phyloP scores from a whole-genome alignment of 2,888 invertebrate species.

The Hermodice carunculata region DNA sequence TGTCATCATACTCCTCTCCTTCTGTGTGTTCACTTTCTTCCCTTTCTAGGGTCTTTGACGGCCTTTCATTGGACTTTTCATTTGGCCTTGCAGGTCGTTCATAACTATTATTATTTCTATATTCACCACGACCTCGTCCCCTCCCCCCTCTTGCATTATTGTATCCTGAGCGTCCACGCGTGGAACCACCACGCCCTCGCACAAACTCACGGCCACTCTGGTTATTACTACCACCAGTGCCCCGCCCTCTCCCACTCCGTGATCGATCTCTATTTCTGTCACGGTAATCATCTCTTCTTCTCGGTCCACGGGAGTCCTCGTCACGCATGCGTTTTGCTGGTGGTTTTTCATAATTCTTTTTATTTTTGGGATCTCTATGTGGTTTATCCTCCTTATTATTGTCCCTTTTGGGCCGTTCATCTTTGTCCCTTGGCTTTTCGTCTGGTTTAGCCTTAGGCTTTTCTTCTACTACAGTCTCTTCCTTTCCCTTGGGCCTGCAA shows the following conservation, averaged over 20 bases:
- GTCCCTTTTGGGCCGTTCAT: too few species aligned
- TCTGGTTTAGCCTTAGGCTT: too few species aligned
- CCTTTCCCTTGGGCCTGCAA: too few species aligned
- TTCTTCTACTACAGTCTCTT: too few species aligned
- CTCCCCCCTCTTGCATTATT: slow-evolving; percentile 19
- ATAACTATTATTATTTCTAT: neutral
- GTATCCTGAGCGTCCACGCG: too few species aligned
- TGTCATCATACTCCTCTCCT: slow-evolving; percentile 18
- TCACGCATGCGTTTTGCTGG: slow-evolving; percentile 22
- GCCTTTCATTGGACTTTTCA: neutral
- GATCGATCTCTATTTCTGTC: too few species aligned
- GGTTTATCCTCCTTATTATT: neutral
- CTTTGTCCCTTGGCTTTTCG: too few species aligned
- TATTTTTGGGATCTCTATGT: neutral
- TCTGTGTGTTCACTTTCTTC: slow-evolving; percentile 20
- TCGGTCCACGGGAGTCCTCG: neutral
- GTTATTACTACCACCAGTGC: slow-evolving; percentile 44
- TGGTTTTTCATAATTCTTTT: slow-evolving; percentile 13
- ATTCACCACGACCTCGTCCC: neutral
- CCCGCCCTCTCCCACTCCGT: slow-evolving; percentile 8
- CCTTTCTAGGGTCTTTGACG: neutral
- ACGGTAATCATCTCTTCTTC: too few species aligned
- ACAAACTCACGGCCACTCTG: slow-evolving; percentile 58
- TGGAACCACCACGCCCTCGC: slow-evolving; percentile 57
- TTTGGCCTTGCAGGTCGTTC: neutral